These are phyloP conservation scores for Pseudococcus longispinus DNA, from an alignment of 2,888 invertebrate species.

Conservation along the genomic window DNA sequence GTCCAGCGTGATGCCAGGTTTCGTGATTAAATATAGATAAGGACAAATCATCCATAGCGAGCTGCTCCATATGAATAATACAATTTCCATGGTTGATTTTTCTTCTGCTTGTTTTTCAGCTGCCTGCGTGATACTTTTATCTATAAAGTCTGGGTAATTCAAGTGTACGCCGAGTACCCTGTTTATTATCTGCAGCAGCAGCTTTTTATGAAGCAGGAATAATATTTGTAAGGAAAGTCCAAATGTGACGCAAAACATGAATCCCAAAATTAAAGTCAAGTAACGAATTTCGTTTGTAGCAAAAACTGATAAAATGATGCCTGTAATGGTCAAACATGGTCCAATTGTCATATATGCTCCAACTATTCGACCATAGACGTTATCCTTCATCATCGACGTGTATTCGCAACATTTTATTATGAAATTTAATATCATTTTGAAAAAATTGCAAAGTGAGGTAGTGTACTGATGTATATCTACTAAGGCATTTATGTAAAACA, in stretches of 20 bases:
- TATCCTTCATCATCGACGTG: not conserved
- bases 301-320: not conserved
- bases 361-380: not conserved
- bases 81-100: not conserved
- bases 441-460: too few species aligned
- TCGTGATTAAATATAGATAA: not conserved
- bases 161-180: not conserved
- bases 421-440: not conserved
- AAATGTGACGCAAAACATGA: not conserved
- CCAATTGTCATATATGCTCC: not conserved
- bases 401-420: not conserved
- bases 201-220: not conserved
- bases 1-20: not conserved
- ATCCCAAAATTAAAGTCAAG: not conserved
- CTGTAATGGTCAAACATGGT: not conserved
- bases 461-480: too few species aligned
- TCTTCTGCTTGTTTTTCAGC: not conserved
- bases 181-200: not conserved
- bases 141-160: not conserved
- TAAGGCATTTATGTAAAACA: too few species aligned
- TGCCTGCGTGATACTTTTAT: not conserved
- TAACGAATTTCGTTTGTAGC: not conserved
- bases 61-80: not conserved
- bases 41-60: not conserved
- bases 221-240: not conserved